Base-by-base conservation (phyloP, 1,140 invertebrate species). In the Bradynema listronoti region DNA sequence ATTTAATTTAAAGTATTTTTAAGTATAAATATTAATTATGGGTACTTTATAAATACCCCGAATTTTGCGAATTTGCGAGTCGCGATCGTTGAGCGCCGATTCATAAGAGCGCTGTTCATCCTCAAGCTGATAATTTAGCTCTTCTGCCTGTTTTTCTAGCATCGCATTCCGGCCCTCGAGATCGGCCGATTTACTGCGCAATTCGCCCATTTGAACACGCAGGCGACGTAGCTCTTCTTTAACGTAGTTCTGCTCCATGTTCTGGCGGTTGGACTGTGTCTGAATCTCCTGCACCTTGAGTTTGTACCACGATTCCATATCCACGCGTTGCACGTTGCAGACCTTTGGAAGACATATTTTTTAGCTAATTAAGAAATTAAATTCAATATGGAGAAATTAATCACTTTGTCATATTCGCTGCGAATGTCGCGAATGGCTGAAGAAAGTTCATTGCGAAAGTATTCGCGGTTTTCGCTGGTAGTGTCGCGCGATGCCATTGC, bases 371-470 rank as follows among this genome's bases (percentile, higher is more conserved):
- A 1, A 24, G 27, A n/a, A n/a, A n/a, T n/a, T n/a, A n/a, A n/a
- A n/a, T n/a, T n/a, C n/a, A n/a, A n/a, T n/a, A n/a, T n/a, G n/a
- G n/a, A n/a, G n/a, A n/a, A n/a, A 46, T 4, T 49, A 29, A 41
- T 22, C 24, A 72, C 39, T 33, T 59, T 56, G 29, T 83, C 82
- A 61, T 83, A 83, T 63, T 83, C 82, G 25, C 67, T 66, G 58
- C 82, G 80, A 55, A 83, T 82, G 56, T 83, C 82, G 32, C 80
- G 65, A 58, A 83, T 82, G 27, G 81, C 81, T 43, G 80, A 74
- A 27, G 81, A 74, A 45, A 83, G 65, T 61, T 83, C 82, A 63
- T 80, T 81, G 70, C 80, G 66, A 69, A 77, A 77, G 77, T 78
- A 82, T 58, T 82, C 81, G 4, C 81, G 77, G 74, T 82, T 82